Evolutionary conservation across 2,888 invertebrate species (phyloP), one percentile per base, ranked within the genome.

Genomic region (Elysia crispata): DNA sequence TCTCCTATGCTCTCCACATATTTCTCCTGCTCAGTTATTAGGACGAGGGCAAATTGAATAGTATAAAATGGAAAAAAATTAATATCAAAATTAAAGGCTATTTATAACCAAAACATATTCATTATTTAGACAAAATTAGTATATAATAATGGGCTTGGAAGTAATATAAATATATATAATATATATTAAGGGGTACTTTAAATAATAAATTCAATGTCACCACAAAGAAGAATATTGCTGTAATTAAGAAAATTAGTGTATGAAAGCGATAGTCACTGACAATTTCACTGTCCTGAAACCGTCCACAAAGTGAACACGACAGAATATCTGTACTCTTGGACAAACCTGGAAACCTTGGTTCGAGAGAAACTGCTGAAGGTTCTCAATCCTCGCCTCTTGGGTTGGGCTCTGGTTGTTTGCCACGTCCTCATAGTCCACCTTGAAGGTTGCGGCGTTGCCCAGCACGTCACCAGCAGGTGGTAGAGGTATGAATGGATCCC

Each of bases 391-490:
- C 30, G 31, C 69, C 25, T 70, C 77, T 1, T 41, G 57, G 23
- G 5, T 49, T 8, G 60, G 62, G 1, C 33, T 31, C 18, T 62
- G 28, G 49, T 60, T 77, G 25, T 50, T 33, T 18, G 18, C 15
- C 23, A 62, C 54, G 20, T 77, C 77, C 28, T 70, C 70, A 28
- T 77, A 70, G 72, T 76, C 76, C 50, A 28, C 25, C 23, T 23
- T 20, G 60, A 41, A 41, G 11, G 41, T 41, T 3, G 41, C 11
- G 11, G 41, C 5, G 41, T 41, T 41, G 5, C 41, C 41, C 41
- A 41, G 41, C 41, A 41, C 41, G 41, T 41, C 41, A 41, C 41
- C 41, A 41, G 11, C 41, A 6, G 41, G 41, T 41, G 41, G 41
- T 11, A 41, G 41, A 41, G 41, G 41, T 41, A 41, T 41, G 41